phyloP scores from a whole-genome alignment of 2,113 vertebrate species.

The Heptranchias perlo region DNA sequence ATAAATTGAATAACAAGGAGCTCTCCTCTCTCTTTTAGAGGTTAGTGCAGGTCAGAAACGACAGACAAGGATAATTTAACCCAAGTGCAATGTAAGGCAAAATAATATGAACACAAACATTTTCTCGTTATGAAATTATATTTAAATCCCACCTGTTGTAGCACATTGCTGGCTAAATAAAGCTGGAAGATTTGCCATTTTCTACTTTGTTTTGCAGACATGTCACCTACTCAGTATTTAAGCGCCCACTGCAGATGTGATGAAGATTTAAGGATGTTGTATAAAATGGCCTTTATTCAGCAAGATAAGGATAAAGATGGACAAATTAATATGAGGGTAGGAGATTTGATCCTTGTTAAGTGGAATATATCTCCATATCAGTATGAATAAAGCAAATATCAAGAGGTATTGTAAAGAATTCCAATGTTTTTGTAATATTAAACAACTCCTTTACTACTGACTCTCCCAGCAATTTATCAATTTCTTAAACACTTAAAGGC shows the following conservation, averaged over 20 bases:
- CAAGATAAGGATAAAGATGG: conserved; percentile 34
- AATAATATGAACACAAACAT: neutral
- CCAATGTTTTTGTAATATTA: neutral
- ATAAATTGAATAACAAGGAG: neutral
- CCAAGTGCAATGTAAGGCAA: neutral
- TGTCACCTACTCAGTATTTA: conserved; percentile 32
- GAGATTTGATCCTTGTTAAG: neutral
- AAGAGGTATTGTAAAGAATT: neutral
- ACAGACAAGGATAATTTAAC: neutral
- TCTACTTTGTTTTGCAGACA: conserved; percentile 11
- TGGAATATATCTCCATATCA: neutral
- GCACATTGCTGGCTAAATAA: neutral
- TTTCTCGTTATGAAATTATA: neutral
- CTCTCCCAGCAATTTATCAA: neutral
- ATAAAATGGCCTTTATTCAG: conserved; percentile 20
- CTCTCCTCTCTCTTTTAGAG: neutral
- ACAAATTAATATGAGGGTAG: conserved; percentile 15
- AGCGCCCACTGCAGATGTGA: conserved; percentile 25
- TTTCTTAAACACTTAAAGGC: neutral
- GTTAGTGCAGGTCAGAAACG: neutral
- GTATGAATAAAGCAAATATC: neutral
- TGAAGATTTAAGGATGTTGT: conserved; percentile 11
- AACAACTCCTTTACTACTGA: neutral
- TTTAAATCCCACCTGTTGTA: neutral
- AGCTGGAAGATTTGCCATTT: neutral